Conservation (phyloP, 2,113 vertebrate genomes). For the Physeter macrocephalus region DNA sequence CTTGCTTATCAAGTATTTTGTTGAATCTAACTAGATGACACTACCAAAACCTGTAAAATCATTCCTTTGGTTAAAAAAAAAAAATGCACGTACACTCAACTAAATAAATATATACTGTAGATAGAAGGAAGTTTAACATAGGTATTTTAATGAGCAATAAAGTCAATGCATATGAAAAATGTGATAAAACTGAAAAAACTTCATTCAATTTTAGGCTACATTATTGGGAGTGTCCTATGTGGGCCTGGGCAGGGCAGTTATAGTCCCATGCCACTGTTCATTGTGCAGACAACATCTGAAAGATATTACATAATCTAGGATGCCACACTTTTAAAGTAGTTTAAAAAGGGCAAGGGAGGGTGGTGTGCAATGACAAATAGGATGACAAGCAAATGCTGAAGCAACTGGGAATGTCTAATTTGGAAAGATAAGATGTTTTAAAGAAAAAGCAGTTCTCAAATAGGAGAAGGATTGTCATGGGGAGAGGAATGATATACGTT, state of each 20-base stretch:
- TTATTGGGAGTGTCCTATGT: background rate
- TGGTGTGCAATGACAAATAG: background rate
- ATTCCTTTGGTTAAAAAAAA: background rate
- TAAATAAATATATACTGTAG: background rate
- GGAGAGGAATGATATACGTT: background rate
- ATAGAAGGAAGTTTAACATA: background rate
- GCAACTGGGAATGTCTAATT: background rate
- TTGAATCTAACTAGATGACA: background rate
- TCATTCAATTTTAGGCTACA: background rate
- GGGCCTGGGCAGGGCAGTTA: background rate
- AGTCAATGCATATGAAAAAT: background rate
- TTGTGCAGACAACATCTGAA: background rate
- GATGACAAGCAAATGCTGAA: background rate
- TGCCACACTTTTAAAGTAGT: background rate
- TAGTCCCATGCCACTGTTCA: background rate
- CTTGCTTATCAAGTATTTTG: background rate
- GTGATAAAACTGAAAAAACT: background rate
- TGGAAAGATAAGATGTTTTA: background rate
- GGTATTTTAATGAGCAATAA: background rate
- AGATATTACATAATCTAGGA: background rate
- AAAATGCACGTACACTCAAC: background rate
- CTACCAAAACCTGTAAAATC: background rate
- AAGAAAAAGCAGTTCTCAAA: background rate
- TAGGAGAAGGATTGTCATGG: background rate
- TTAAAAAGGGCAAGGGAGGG: accelerated